Base-by-base conservation (phyloP, 2,113 vertebrate species). In the Amphilophus citrinellus region DNA sequence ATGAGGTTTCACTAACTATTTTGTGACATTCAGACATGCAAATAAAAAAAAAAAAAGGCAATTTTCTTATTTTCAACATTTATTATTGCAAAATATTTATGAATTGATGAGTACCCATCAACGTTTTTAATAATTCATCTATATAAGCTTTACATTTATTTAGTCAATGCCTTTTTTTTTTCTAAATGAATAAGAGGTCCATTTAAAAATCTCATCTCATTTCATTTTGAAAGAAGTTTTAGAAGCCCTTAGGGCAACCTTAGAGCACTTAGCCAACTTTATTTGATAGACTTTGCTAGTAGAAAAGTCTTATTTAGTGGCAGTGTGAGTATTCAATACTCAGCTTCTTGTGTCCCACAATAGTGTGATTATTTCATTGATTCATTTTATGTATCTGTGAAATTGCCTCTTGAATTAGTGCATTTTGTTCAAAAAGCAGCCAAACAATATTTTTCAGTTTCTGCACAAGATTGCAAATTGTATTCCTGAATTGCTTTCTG, bases 231-330 rank as follows among this genome's bases (percentile, higher is more conserved):
- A 35, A 35, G 4, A 76, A 11, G 20, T 37, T 80, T 58, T 37
- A 83, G 32, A 47, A 58, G 14, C 24, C 53, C 24, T 13, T 61
- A 60, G 44, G 78, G 11, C 10, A 53, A 58, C 14, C 47, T 62
- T 5, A 15, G 2, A 65, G 44, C 61, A 27, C 18, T 32, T 17
- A 6, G 65, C 9, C 76, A 77, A 71, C 61, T 83, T 84, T 35
- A 63, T 56, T 73, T 50, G 39, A 73, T 57, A 18, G 24, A 57
- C 5, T 73, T 50, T 80, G 22, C 76, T 10, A 82, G 77, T n/a
- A 79, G 56, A 75, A 58, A 7, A 10, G 50, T 65, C 20, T 57
- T 56, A 10, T 62, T 78, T 14, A n/a, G 32, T 44, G n/a, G 47
- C 2, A 13, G 20, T 59, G 20, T 71, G 5, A 53, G 24, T 32